Conservation (phyloP, 2,888 invertebrate species). For the Agrochola lota region DNA sequence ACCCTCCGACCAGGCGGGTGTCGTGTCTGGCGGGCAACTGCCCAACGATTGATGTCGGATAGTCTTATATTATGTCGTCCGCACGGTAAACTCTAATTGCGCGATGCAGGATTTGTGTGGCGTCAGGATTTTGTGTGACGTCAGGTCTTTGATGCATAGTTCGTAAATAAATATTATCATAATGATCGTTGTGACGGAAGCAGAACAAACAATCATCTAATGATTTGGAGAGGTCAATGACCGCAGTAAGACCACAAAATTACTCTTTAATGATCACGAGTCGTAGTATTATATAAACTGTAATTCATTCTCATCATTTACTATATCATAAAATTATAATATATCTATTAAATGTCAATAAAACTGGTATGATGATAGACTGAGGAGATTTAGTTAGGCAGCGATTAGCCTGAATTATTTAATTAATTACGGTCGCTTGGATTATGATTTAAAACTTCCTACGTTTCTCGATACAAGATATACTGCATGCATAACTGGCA, state of each 20-base stretch:
- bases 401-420: conserved; percentile 4
- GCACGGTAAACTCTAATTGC: too few relatives aligned
- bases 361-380: conserved; percentile 3
- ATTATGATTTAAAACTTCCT: not conserved
- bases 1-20: too few relatives aligned
- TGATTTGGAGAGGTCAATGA: conserved; percentile 23
- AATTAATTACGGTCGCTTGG: not conserved
- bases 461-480: not conserved
- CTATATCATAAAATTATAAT: not conserved
- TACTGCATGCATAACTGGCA: not conserved
- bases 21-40: too few relatives aligned
- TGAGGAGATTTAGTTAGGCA: not conserved
- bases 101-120: too few relatives aligned
- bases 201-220: conserved; percentile 11
- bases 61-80: too few relatives aligned
- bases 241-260: too few relatives aligned
- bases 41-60: too few relatives aligned
- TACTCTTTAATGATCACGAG: too few relatives aligned
- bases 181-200: not conserved
- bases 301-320: not conserved
- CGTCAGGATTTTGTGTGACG: too few relatives aligned
- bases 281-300: not conserved
- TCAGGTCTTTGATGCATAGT: too few relatives aligned
- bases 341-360: conserved; percentile 17
- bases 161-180: not conserved